These are phyloP conservation scores for Gonocerus acuteangulatus DNA, from an alignment of 2,888 invertebrate genomes.

Conservation along the genomic window DNA sequence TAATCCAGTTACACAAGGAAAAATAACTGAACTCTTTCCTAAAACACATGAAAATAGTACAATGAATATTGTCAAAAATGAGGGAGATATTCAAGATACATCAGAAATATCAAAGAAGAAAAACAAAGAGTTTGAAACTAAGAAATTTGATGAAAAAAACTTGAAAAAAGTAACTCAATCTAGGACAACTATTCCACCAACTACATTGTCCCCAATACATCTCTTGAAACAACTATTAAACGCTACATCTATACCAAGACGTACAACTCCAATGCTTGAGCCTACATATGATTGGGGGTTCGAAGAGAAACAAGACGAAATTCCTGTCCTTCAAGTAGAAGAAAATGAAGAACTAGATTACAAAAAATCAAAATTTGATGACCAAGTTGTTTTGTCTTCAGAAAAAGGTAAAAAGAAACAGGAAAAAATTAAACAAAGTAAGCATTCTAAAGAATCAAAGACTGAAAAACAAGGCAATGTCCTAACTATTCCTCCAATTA, in stretches of 20 bases:
- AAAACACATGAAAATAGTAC: no score
- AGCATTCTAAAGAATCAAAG: not conserved
- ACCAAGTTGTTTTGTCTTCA: not conserved
- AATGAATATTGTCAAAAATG: no score
- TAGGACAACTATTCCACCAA: no score
- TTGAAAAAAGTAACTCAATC: no score
- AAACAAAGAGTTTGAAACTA: no score
- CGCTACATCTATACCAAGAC: not conserved
- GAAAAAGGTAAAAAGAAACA: slow-evolving; percentile 15
- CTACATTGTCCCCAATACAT: not conserved
- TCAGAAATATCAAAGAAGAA: no score
- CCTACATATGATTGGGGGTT: not conserved
- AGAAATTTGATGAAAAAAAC: no score
- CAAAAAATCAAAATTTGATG: slow-evolving; percentile 3
- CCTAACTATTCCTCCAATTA: not conserved
- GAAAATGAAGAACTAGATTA: not conserved
- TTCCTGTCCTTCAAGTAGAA: no score
- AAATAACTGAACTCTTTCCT: no score
- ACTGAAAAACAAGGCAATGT: not conserved
- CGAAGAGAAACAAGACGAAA: not conserved
- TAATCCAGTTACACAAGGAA: no score
- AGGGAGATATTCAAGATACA: no score
- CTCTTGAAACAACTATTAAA: not conserved
- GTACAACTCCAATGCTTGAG: not conserved
- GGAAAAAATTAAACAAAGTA: slow-evolving; percentile 4